phyloP scores from a whole-genome alignment of 92 coral and sea anemone genomes.

The Isaurus tuberculatus region DNA sequence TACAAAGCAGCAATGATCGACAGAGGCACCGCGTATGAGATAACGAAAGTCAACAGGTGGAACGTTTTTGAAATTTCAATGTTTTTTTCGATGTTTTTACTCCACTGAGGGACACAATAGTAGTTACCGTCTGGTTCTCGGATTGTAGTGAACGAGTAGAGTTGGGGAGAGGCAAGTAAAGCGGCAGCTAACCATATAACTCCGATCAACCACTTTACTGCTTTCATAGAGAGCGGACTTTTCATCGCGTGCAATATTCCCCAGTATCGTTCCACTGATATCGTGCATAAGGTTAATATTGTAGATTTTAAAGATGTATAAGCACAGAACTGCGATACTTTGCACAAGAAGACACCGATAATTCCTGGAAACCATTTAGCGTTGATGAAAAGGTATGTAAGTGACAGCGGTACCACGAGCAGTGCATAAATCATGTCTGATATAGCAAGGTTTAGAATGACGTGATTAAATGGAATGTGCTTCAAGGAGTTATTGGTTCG shows the following conservation, averaged over 20 bases:
- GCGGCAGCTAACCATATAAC: not conserved
- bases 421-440: conserved; percentile 10
- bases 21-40: conserved; percentile 15
- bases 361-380: conserved; percentile 21
- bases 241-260: conserved; percentile 45
- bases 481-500: not conserved
- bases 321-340: conserved; percentile 11
- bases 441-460: conserved; percentile 20
- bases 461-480: conserved; percentile 29
- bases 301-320: conserved; percentile 1
- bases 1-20: conserved; percentile 16
- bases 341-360: conserved; percentile 22
- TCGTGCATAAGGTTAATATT: conserved; percentile 25
- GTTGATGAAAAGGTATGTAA: not conserved
- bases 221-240: conserved; percentile 30
- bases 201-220: conserved; percentile 21
- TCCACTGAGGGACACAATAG: conserved; percentile 30
- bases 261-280: conserved; percentile 43
- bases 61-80: not conserved
- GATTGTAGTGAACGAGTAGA: conserved; percentile 8
- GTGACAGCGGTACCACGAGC: conserved; percentile 3
- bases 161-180: conserved; percentile 24
- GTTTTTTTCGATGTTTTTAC: not conserved
- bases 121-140: not conserved
- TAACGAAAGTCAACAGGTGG: not conserved